Percentiles rank a stretch among this genome's conserved stretches.
phyloP scores from a whole-genome alignment of 1,140 invertebrate genomes.

The Drosophila insularis region DNA sequence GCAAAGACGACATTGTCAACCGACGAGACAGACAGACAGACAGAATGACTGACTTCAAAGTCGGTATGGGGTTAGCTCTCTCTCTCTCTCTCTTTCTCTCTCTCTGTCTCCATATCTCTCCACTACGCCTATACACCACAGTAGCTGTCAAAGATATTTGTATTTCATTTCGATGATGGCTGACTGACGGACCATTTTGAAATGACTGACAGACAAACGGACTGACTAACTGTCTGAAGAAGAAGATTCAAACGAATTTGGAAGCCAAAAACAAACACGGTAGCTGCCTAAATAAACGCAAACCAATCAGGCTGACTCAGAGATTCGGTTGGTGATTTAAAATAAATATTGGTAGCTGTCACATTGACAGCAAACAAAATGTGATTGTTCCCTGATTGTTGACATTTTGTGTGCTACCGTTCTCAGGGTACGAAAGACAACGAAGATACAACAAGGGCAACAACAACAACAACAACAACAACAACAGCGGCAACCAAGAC shows the following conservation, averaged over 20 bases:
- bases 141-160: constrained; percentile 80
- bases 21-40: constrained; percentile 45
- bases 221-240: constrained; percentile 31
- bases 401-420: constrained; percentile 73
- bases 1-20: constrained; percentile 55
- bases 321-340: constrained; percentile 66
- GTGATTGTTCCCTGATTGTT: constrained; percentile 79
- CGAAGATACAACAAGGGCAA: neutral
- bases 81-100: neutral
- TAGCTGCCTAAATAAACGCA: constrained; percentile 68
- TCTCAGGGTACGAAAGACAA: constrained; percentile 23
- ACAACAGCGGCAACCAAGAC: constrained; percentile 22
- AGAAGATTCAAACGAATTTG: constrained; percentile 60
- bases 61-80: constrained; percentile 49
- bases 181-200: constrained; percentile 41
- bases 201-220: constrained; percentile 36
- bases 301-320: neutral
- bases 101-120: constrained; percentile 9
- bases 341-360: constrained; percentile 80
- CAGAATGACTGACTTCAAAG: constrained; percentile 68
- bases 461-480: neutral
- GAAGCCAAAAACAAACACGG: constrained; percentile 67
- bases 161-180: constrained; percentile 68
- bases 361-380: constrained; percentile 79
- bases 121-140: constrained; percentile 40